phyloP scores from a whole-genome alignment of 2,888 invertebrate genomes.

The Zootermopsis nevadensis region DNA sequence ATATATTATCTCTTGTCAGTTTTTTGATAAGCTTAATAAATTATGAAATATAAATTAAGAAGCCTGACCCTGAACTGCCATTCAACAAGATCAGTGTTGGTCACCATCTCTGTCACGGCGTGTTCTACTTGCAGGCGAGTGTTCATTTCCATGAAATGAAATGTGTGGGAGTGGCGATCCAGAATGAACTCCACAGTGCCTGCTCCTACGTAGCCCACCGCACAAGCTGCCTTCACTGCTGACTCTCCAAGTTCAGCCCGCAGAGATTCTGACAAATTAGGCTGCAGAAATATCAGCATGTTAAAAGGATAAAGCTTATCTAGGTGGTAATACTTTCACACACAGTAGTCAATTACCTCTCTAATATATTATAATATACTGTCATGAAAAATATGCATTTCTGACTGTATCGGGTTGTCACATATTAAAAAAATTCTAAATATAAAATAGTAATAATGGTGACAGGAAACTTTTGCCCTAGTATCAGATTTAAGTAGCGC shows the following conservation, averaged over 20 bases:
- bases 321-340: too few relatives aligned
- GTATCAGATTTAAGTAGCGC: too few relatives aligned
- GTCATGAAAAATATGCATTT: too few relatives aligned
- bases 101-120: slow-evolving; percentile 98
- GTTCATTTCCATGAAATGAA: slow-evolving; percentile 99
- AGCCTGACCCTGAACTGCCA: slow-evolving; percentile 83
- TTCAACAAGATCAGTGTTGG: slow-evolving; percentile 95
- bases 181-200: slow-evolving; percentile 99
- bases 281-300: slow-evolving; percentile 66
- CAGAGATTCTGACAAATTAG: slow-evolving; percentile 82
- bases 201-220: slow-evolving; percentile 97
- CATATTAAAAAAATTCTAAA: too few relatives aligned
- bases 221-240: slow-evolving; percentile 93
- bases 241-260: slow-evolving; percentile 85
- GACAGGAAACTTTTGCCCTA: too few relatives aligned
- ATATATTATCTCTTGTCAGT: too few relatives aligned
- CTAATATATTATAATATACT: too few relatives aligned
- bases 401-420: too few relatives aligned
- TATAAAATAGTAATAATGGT: too few relatives aligned
- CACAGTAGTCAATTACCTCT: too few relatives aligned
- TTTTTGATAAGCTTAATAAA: too few relatives aligned
- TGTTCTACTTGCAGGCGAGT: slow-evolving; percentile 96
- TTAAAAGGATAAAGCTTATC: too few relatives aligned
- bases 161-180: slow-evolving; percentile 84
- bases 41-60: neutral